Base-by-base conservation (phyloP, 2,113 vertebrate species). In the Pedionomus torquatus region DNA sequence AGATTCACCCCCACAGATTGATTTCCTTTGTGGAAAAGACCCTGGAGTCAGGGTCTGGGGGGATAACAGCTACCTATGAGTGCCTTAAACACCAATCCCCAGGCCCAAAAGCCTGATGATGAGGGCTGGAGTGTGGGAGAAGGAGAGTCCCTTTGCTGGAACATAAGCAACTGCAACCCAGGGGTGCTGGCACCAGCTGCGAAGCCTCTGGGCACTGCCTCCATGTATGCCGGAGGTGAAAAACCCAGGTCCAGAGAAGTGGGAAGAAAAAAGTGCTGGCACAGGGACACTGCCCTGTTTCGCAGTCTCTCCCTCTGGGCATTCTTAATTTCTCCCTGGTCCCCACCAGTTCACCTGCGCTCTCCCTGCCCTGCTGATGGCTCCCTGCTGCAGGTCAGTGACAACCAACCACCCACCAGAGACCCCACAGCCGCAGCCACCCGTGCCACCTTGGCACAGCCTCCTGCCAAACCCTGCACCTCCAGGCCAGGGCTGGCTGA, bases 161-260 rank as follows among this genome's bases (percentile, higher is more conserved):
- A 8, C 24, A 48, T 3, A 52, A 63, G 39, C 11, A 9, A 6
- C 28, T 1, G 0, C 0, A 9, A 9, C 7, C 35, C 3, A 1
- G 24, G 39, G 25, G 3, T 33, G 44, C 41, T 18, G 23, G 44
- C 17, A 39, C 83, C 48, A 37, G 37, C 79, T 49, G 13, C 2
- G 3, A 35, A 78, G 69, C 44, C 58, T 58, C 82, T 13, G 21
- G 7, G 57, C 0, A 0, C 68, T 55, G 35, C 28, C 12, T 54
- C 51, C 0, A 2, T 21, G 1, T 24, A 4, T 0, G 1, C 43
- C 13, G 52, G 63, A 51, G 44, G 44, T 60, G 55, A 30, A 46
- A 85, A 55, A 46, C 7, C 13, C 2, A 5, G 19, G 12, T 8
- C 17, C 5, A 8, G 35, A 69, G 39, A 43, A n/a, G 44, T 11